phyloP scores from a whole-genome alignment of 2,113 vertebrate species.

The Brevimyrus niger region DNA sequence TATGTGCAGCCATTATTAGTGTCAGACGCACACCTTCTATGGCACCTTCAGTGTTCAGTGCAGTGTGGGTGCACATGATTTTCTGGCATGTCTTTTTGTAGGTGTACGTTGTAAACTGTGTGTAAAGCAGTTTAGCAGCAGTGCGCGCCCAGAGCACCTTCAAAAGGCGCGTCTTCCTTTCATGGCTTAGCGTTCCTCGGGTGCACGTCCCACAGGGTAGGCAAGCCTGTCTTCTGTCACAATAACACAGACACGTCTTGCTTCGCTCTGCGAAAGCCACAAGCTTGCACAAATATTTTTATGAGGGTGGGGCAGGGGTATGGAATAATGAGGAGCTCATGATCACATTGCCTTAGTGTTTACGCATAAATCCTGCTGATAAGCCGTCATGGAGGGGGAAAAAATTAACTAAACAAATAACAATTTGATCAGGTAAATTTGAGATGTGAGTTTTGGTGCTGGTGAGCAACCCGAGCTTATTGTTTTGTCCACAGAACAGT shows the following conservation, averaged over 20 bases:
- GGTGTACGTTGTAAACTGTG: background rate
- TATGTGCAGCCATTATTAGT: background rate
- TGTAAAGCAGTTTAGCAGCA: constrained; percentile 8
- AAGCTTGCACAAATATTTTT: constrained; percentile 1
- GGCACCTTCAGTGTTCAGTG: background rate
- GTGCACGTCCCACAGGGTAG: background rate
- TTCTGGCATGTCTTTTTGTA: background rate
- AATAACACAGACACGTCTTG: background rate
- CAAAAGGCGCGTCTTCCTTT: background rate
- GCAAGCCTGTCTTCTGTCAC: background rate
- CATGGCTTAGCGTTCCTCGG: background rate
- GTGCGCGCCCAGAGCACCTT: background rate
- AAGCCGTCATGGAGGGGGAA: background rate
- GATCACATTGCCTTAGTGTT: background rate
- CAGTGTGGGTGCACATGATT: background rate
- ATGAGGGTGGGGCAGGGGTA: background rate
- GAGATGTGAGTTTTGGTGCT: background rate
- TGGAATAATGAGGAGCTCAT: background rate
- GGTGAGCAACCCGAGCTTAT: background rate
- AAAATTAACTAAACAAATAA: background rate
- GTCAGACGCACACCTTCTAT: background rate
- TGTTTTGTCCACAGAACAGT: constrained; percentile 21
- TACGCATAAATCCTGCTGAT: background rate
- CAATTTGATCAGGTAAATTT: constrained; percentile 32
- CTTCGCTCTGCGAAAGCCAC: background rate